phyloP scores from a whole-genome alignment of 1,140 invertebrate genomes.

The Pseudomyrmex concolor region DNA sequence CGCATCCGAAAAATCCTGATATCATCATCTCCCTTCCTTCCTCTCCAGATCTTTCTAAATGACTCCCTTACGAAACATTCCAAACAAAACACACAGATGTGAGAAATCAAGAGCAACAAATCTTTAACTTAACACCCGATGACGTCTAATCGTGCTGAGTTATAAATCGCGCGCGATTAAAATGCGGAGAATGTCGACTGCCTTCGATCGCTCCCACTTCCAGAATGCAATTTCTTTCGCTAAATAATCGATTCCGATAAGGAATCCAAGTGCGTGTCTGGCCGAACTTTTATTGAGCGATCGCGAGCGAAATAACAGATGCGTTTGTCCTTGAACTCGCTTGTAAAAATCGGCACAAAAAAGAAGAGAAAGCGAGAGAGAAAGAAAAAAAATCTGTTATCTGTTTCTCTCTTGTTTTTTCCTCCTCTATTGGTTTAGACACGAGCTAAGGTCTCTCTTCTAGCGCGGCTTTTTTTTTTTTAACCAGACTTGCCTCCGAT shows the following conservation, averaged over 20 bases:
- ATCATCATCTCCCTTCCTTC: slow-evolving; percentile 8
- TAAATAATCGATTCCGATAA: slow-evolving; percentile 14
- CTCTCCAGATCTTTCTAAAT: slow-evolving; percentile 31
- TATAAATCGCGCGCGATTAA: slow-evolving; percentile 28
- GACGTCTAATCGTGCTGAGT: slow-evolving; percentile 14
- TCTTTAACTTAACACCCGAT: slow-evolving; percentile 6
- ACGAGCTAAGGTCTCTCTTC: slow-evolving; percentile 3
- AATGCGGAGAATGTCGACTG: slow-evolving; percentile 48
- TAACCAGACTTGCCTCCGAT: slow-evolving; percentile 3
- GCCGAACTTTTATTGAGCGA: not conserved
- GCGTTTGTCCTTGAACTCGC: slow-evolving; percentile 4
- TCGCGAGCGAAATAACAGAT: not conserved
- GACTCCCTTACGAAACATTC: not conserved
- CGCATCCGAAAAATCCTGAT: slow-evolving; percentile 38
- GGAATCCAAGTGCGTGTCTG: not conserved
- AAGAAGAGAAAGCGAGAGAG: not conserved
- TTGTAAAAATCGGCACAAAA: slow-evolving; percentile 15
- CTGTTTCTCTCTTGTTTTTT: not conserved
- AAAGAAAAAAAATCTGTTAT: not conserved
- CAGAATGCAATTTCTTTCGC: slow-evolving; percentile 17
- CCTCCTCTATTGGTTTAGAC: not conserved
- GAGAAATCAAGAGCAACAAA: not conserved
- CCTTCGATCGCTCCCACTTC: slow-evolving; percentile 17
- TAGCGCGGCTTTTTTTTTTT: slow-evolving; percentile 49
- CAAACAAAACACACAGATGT: no score